A percentile compares a stretch with the other conserved stretches of the same genome.
Conservation (phyloP, 2,113 vertebrate species). For the Saccopteryx leptura region DNA sequence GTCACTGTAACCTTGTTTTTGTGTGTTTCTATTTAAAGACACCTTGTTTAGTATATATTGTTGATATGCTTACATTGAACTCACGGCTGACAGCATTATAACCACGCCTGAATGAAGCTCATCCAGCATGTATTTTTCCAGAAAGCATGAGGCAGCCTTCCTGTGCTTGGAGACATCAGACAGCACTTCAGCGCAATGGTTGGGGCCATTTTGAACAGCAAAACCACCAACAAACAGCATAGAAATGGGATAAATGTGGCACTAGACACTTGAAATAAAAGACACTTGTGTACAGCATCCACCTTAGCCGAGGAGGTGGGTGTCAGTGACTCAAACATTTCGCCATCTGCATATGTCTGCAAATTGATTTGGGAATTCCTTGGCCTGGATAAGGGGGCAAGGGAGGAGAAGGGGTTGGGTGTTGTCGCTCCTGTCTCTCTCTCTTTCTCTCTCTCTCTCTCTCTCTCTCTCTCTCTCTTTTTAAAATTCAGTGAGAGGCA, state of each 20-base stretch:
- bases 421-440: neutral
- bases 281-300: rapidly evolving
- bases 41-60: neutral
- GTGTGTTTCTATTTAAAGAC: neutral
- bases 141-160: neutral
- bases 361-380: too few relatives aligned
- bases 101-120: rapidly evolving
- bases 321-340: neutral
- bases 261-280: neutral
- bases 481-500: too few relatives aligned
- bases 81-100: rapidly evolving
- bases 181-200: neutral
- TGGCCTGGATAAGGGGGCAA: too few relatives aligned
- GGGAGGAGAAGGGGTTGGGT: neutral
- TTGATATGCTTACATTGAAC: neutral
- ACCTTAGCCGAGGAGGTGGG: neutral
- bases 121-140: neutral
- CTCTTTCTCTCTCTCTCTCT: neutral
- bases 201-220: neutral
- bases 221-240: neutral
- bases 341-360: rapidly evolving
- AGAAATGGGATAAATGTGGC: neutral
- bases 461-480: neutral
- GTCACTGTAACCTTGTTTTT: neutral
- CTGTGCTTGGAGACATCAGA: neutral